Conservation (phyloP, 2,113 vertebrate species). For the Cisticola juncidis region DNA sequence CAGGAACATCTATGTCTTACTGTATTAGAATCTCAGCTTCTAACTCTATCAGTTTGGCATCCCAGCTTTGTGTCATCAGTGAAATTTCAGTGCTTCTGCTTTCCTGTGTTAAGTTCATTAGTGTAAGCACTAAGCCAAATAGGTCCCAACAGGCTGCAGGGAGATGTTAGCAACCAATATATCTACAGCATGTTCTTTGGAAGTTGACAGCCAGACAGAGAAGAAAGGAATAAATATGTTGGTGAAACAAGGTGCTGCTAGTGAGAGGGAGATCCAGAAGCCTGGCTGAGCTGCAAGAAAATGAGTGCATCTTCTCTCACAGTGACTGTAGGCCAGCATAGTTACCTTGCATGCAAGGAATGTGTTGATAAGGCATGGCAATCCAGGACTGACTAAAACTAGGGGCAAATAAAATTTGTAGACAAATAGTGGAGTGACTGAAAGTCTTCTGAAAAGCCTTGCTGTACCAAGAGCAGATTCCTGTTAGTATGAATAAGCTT, state of each 20-base stretch:
- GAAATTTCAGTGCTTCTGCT: neutral
- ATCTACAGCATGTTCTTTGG: neutral
- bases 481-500: neutral
- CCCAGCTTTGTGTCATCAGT: neutral
- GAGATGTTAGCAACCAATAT: neutral
- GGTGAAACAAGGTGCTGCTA: neutral
- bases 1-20: neutral
- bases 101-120: neutral
- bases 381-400: neutral
- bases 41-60: neutral
- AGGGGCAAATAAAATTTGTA: neutral
- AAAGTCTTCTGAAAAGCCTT: neutral
- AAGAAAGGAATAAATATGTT: neutral
- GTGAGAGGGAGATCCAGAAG: neutral
- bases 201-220: neutral
- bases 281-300: neutral
- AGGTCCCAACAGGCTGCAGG: neutral
- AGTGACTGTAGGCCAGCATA: neutral
- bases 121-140: neutral
- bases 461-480: neutral
- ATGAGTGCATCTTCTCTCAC: neutral
- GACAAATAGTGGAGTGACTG: neutral
- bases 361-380: neutral
- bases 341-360: neutral
- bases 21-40: neutral